Evolutionary conservation across 2,113 vertebrate species (phyloP).

Genomic region (Indri indri): DNA sequence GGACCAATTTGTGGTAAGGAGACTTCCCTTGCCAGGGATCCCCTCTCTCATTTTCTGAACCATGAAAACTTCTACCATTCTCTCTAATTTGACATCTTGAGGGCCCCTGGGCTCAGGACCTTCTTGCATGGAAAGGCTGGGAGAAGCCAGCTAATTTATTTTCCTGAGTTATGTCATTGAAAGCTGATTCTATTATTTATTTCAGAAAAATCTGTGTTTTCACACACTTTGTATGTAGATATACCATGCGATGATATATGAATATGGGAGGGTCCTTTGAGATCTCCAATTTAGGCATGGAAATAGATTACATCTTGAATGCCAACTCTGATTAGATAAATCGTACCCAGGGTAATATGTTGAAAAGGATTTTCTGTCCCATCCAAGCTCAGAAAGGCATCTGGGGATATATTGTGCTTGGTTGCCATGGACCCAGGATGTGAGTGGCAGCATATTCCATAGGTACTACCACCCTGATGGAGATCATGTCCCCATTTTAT

Average conservation of each 20-base stretch:
- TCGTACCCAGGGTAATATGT: not conserved
- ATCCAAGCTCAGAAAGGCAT: not conserved
- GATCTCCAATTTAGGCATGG: not conserved
- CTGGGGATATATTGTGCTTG: not conserved
- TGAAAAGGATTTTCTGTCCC: not conserved
- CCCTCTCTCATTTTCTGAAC: conserved; percentile 45
- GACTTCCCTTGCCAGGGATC: conserved; percentile 16
- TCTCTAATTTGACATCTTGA: conserved; percentile 21
- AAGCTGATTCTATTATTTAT: conserved; percentile 55
- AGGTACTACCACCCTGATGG: no score
- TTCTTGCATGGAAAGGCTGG: not conserved
- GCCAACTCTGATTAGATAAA: conserved; percentile 6
- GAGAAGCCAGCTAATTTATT: conserved; percentile 43
- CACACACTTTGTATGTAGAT: not conserved
- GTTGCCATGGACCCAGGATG: not conserved
- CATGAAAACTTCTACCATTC: not conserved
- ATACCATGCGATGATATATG: conserved; percentile 25
- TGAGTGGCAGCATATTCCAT: no score
- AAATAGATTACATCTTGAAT: conserved; percentile 13
- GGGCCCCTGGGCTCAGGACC: not conserved
- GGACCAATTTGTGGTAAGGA: conserved; percentile 44
- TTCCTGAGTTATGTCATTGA: conserved; percentile 28
- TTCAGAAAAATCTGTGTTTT: conserved; percentile 34
- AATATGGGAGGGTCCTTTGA: conserved; percentile 32
- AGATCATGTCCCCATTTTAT: not conserved